Conservation (phyloP, 2,888 invertebrate genomes). For the Thereva nobilitata region DNA sequence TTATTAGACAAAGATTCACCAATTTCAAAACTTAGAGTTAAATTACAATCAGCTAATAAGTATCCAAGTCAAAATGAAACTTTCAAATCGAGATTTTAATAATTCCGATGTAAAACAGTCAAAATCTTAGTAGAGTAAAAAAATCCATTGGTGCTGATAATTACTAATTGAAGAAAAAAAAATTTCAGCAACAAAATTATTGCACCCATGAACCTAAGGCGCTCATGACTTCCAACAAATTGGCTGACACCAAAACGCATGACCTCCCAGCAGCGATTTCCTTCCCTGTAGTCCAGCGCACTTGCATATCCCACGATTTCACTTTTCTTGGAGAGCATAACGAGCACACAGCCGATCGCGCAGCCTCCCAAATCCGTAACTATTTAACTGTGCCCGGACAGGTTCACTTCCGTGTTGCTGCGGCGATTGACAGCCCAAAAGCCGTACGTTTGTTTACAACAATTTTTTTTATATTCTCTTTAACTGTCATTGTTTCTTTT, state of each 20-base stretch:
- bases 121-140: too few relatives aligned
- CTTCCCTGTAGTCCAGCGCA: constrained; percentile 7
- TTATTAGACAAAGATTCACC: too few relatives aligned
- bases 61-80: too few relatives aligned
- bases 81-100: too few relatives aligned
- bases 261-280: constrained; percentile 18
- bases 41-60: too few relatives aligned
- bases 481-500: neutral
- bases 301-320: constrained; percentile 35
- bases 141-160: too few relatives aligned
- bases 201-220: constrained; percentile 18
- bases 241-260: constrained; percentile 22
- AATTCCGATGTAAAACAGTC: too few relatives aligned
- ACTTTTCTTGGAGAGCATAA: constrained; percentile 27
- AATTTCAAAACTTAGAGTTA: too few relatives aligned
- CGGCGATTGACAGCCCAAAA: constrained; percentile 19
- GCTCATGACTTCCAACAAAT: constrained; percentile 9
- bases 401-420: constrained; percentile 34
- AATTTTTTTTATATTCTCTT: neutral
- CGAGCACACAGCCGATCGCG: neutral
- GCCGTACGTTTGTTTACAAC: constrained; percentile 5
- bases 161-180: neutral
- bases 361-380: neutral
- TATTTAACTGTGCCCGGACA: neutral
- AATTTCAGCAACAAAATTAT: constrained; percentile 21